A percentile compares a stretch with the other conserved stretches of the same genome.
Conservation (phyloP, 2,888 invertebrate genomes). For the Spodoptera exigua region DNA sequence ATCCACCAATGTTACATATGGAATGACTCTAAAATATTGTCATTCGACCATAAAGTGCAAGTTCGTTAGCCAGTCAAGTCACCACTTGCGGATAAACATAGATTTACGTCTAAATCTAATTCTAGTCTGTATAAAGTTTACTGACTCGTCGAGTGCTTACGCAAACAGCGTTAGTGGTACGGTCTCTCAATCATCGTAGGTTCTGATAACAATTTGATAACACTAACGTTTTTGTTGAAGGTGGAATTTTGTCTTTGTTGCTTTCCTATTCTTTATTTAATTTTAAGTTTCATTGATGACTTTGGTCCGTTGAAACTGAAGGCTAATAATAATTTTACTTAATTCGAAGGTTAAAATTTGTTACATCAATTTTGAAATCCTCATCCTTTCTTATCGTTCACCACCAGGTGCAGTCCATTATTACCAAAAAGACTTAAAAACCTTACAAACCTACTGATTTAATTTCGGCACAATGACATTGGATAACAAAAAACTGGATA, state of each 20-base stretch:
- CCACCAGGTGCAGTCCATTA: too few relatives aligned
- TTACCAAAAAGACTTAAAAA: too few relatives aligned
- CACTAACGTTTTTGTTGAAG: constrained; percentile 36
- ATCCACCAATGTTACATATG: neutral
- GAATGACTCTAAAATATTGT: constrained; percentile 21
- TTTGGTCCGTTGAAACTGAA: neutral
- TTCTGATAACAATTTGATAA: constrained; percentile 56
- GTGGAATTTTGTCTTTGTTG: constrained; percentile 26
- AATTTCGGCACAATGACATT: too few relatives aligned
- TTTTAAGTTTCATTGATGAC: neutral
- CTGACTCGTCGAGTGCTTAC: constrained; percentile 38
- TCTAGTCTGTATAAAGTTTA: constrained; percentile 56
- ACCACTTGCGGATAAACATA: constrained; percentile 45
- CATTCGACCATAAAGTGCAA: constrained; percentile 3
- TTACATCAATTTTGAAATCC: neutral
- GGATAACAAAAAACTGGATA: too few relatives aligned
- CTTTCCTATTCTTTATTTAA: constrained; percentile 7
- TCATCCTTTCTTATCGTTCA: neutral
- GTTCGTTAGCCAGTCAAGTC: constrained; percentile 34
- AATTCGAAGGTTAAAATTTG: too few relatives aligned
- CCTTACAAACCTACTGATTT: too few relatives aligned
- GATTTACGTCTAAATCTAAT: constrained; percentile 44
- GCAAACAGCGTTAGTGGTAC: constrained; percentile 41
- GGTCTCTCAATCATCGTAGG: constrained; percentile 44
- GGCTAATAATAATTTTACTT: too few relatives aligned